These are phyloP conservation scores for Harpalus rufipes DNA, from an alignment of 2,888 invertebrate species.

Conservation along the genomic window DNA sequence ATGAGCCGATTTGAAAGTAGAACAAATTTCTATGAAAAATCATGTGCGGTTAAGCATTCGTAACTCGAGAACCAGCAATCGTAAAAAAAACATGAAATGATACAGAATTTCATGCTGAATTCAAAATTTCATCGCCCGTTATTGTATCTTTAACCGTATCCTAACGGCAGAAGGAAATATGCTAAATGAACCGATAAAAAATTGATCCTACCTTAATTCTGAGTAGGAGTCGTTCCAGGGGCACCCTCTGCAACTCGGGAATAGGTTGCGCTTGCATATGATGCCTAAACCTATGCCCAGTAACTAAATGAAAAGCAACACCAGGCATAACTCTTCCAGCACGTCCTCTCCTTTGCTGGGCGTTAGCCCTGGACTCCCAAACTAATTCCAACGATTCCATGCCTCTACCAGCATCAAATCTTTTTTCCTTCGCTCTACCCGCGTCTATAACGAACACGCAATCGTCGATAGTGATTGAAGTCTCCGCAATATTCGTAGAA, in stretches of 20 bases:
- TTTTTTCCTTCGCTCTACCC: conserved; percentile 95
- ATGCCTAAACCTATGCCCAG: conserved; percentile 83
- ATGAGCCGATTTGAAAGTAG: no score
- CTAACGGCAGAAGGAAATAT: neutral
- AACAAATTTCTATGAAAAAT: no score
- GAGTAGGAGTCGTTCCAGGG: conserved; percentile 89
- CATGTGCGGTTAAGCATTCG: no score
- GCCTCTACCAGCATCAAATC: conserved; percentile 89
- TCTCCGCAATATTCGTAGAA: conserved; percentile 96
- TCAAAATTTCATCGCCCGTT: no score
- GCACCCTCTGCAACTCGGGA: conserved; percentile 94
- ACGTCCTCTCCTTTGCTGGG: conserved; percentile 92
- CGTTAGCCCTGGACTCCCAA: conserved; percentile 95
- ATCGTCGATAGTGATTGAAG: conserved; percentile 96
- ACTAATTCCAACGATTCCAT: conserved; percentile 92
- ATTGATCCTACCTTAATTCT: conserved; percentile 84
- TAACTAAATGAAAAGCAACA: conserved; percentile 91
- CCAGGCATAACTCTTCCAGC: conserved; percentile 95
- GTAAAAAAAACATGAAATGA: no score
- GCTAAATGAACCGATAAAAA: neutral
- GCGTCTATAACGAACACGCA: conserved; percentile 96
- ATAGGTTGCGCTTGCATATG: conserved; percentile 87
- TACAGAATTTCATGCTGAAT: no score
- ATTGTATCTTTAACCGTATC: no score
- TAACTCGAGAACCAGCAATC: no score